Conservation (phyloP, 2,113 vertebrate species). For the Leucoraja erinaceus region DNA sequence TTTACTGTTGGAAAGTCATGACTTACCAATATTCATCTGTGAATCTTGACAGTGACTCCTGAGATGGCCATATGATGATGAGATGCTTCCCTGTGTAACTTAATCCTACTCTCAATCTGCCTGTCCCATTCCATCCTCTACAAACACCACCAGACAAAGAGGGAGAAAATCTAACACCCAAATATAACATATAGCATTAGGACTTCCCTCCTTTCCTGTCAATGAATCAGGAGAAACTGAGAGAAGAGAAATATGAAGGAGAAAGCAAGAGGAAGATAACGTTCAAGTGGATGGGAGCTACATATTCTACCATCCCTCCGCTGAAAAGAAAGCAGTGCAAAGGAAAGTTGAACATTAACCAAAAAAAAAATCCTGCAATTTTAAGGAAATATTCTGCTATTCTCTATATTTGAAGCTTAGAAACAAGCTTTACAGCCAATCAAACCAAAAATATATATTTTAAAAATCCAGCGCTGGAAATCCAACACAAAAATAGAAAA, state of each 20-base stretch:
- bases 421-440: background rate
- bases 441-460: too few species aligned
- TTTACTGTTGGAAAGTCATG: background rate
- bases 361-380: background rate
- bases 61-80: background rate
- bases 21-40: background rate
- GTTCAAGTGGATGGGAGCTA: background rate
- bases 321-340: background rate
- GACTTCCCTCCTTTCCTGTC: background rate
- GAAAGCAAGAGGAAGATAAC: background rate
- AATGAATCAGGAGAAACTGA: background rate
- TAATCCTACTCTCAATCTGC: background rate
- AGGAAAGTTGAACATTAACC: background rate
- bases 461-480: too few species aligned
- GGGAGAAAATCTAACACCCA: background rate
- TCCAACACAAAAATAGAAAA: too few species aligned
- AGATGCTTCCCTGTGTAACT: background rate
- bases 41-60: background rate
- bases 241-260: background rate
- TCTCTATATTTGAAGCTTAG: background rate
- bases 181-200: background rate
- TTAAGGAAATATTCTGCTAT: background rate
- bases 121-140: background rate
- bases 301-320: background rate
- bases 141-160: background rate